Evolutionary conservation across 1,140 invertebrate species (phyloP), one percentile per base, ranked within the genome.

Genomic region (Pygmarrhopalites habei): DNA sequence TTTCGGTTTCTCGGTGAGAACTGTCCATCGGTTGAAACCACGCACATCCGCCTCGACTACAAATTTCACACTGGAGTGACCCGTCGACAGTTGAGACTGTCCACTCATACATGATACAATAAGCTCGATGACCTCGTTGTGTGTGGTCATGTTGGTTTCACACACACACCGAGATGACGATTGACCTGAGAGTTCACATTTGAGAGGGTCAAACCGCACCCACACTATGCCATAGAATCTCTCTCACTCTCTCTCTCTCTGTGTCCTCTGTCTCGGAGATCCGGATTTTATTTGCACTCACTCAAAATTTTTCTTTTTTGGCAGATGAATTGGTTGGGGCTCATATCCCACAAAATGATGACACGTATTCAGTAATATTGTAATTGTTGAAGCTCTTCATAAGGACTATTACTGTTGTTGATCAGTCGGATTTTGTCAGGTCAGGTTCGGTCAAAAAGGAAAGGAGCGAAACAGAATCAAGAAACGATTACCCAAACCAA

Each of bases 401-500:
- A 15, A 62, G 52, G 60, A 62, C 60, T 62, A 62, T 55, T 53
- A 55, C 19, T 62, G 60, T 29, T 55, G 51, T 41, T 44, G 44
- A 19, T 62, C 60, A 62, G 60, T 62, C 60, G 32, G 49, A n/a
- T 28, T 52, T 29, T 43, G 26, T 55, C 51, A 62, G 60, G 60
- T 62, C 60, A 62, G 49, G 32, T 41, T 19, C 49, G 60, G 60
- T 53, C 60, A 62, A 55, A 62, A 62, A 55, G 19, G 52, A 57
- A 62, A 52, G 47, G 53, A 49, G 51, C 47, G n/a, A 53, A 61
- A 60, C 29, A 26, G 44, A 61, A 53, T 61, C 21, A 32, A 47
- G 41, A 44, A 21, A 62, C 43, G 56, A 64, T 51, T 60, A 14
- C 58, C 57, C 51, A 55, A 65, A 65, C 29, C 62, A 60, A 65